These are phyloP conservation scores for Pristis pectinata DNA, from an alignment of 2,797 vertebrate genomes.

Conservation along the genomic window DNA sequence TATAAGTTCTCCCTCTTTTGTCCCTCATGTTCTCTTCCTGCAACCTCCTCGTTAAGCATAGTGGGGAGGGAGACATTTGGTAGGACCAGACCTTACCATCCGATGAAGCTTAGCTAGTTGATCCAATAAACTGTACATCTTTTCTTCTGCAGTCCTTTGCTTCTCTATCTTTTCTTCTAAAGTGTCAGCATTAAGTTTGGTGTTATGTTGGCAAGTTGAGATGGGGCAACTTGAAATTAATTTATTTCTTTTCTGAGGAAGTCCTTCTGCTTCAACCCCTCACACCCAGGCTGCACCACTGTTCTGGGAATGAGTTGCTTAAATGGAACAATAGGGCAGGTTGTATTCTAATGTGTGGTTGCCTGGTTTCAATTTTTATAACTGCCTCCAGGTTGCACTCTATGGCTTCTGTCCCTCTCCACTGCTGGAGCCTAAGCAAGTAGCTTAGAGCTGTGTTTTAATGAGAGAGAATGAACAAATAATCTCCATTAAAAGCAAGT, in stretches of 20 bases:
- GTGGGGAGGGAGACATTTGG: background rate
- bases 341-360: background rate
- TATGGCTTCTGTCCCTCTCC: background rate
- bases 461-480: slow-evolving; percentile 6
- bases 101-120: background rate
- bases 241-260: background rate
- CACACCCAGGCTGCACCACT: background rate
- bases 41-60: background rate
- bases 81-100: background rate
- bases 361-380: slow-evolving; percentile 28
- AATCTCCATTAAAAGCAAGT: background rate
- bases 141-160: too few species aligned
- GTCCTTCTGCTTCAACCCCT: background rate
- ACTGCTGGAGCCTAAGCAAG: background rate
- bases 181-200: background rate
- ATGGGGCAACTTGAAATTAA: background rate
- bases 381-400: background rate
- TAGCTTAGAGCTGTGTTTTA: slow-evolving; percentile 12
- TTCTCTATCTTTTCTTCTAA: background rate
- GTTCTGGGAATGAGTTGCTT: background rate
- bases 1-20: background rate
- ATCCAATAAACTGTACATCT: background rate
- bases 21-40: background rate
- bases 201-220: background rate
- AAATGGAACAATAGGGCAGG: background rate